Conservation (phyloP, 2,888 invertebrate genomes). For the Epicampocera succincta region DNA sequence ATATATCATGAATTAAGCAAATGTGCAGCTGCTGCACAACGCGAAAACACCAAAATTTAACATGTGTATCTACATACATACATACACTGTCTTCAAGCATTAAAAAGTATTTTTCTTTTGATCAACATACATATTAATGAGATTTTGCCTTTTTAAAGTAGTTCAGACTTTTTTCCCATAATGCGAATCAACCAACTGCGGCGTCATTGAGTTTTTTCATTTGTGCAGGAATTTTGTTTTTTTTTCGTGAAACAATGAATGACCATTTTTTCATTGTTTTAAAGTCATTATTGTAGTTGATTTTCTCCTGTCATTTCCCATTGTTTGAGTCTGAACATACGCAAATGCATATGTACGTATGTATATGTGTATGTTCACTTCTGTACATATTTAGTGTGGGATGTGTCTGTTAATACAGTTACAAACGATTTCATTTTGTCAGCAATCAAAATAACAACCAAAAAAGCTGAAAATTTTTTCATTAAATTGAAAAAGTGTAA, state of each 20-base stretch:
- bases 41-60: no score
- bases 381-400: background rate
- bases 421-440: conserved; percentile 69
- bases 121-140: conserved; percentile 19
- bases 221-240: conserved; percentile 21
- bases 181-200: conserved; percentile 47
- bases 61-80: no score
- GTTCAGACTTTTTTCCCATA: conserved; percentile 15
- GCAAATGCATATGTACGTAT: background rate
- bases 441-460: conserved; percentile 58
- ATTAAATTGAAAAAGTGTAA: conserved; percentile 68
- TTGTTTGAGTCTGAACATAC: conserved; percentile 39
- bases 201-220: conserved; percentile 61
- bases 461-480: conserved; percentile 66
- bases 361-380: background rate
- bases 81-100: no score
- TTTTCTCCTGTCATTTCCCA: conserved; percentile 33
- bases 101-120: no score
- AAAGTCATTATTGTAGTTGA: conserved; percentile 36
- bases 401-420: conserved; percentile 58
- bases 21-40: no score
- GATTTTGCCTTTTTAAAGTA: conserved; percentile 43
- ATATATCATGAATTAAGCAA: no score
- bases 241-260: conserved; percentile 57
- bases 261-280: conserved; percentile 65